These are phyloP conservation scores for Crossocerus cetratus DNA, from an alignment of 2,888 invertebrate genomes.

Conservation along the genomic window DNA sequence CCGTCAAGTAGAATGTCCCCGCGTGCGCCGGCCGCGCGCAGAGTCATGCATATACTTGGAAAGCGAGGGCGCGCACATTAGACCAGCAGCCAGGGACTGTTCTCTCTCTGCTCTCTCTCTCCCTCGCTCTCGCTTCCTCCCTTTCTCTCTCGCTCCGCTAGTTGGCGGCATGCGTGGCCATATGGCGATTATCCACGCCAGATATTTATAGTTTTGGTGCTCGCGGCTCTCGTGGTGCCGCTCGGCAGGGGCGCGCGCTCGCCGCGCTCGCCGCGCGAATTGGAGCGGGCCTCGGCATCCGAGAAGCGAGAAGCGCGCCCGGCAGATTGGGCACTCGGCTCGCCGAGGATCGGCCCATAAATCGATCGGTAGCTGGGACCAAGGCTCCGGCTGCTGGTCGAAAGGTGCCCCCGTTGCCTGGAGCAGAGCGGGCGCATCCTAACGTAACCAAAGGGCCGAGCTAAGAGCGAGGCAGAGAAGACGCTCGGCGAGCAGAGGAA, in stretches of 20 bases:
- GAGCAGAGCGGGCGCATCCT: constrained; percentile 26
- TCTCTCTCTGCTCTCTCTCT: not conserved
- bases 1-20: not conserved
- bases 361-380: constrained; percentile 51
- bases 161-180: constrained; percentile 52
- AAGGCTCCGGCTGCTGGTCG: constrained; percentile 45
- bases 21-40: not conserved
- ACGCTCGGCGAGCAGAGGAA: constrained; percentile 17
- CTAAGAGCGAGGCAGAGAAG: constrained; percentile 17
- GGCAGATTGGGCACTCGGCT: constrained; percentile 17
- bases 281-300: constrained; percentile 54
- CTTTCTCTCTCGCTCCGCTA: constrained; percentile 20
- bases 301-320: constrained; percentile 50
- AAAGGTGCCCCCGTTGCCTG: constrained; percentile 51
- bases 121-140: not conserved
- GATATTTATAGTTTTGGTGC: constrained; percentile 60
- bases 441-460: constrained; percentile 15
- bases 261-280: constrained; percentile 43
- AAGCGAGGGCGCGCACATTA: not conserved
- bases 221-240: constrained; percentile 26
- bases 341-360: constrained; percentile 60
- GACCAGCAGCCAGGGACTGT: constrained; percentile 7
- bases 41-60: not conserved
- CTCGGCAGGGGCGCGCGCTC: constrained; percentile 43
- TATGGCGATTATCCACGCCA: constrained; percentile 61